These are phyloP conservation scores for Napeogenes inachia DNA, from an alignment of 2,888 invertebrate genomes.

Conservation along the genomic window DNA sequence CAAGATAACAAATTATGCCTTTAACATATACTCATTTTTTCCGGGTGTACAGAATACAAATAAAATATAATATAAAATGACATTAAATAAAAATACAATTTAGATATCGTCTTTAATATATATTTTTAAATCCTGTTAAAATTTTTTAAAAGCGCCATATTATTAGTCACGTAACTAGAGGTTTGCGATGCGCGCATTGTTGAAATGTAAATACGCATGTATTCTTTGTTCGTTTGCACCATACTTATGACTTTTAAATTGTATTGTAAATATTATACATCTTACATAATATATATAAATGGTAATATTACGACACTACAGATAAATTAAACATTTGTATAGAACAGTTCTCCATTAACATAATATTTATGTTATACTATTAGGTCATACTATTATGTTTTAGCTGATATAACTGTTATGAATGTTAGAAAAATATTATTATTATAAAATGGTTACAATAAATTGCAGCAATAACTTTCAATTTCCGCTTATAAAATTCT, in stretches of 20 bases:
- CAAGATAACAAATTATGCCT: no score
- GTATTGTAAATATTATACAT: slow-evolving; percentile 29
- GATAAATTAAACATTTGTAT: not conserved
- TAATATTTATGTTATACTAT: not conserved
- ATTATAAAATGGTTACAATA: not conserved
- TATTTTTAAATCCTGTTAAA: no score
- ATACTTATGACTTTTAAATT: slow-evolving; percentile 71
- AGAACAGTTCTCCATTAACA: not conserved
- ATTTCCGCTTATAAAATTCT: slow-evolving; percentile 5
- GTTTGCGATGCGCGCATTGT: slow-evolving; percentile 66
- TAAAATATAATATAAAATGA: no score
- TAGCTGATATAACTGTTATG: not conserved
- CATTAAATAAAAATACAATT: no score
- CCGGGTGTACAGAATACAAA: no score
- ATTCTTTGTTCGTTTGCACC: slow-evolving; percentile 61
- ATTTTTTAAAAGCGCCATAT: slow-evolving; percentile 45
- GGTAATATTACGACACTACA: slow-evolving; percentile 1
- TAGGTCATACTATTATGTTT: not conserved
- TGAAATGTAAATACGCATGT: slow-evolving; percentile 67
- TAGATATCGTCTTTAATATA: no score
- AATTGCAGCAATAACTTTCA: slow-evolving; percentile 6
- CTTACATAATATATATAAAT: slow-evolving; percentile 8
- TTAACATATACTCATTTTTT: no score
- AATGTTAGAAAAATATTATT: not conserved
- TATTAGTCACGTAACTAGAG: slow-evolving; percentile 55